Evolutionary conservation across 2,797 vertebrate species (phyloP), one percentile per base, ranked within the genome.

Genomic region (Telmatherina bonti): DNA sequence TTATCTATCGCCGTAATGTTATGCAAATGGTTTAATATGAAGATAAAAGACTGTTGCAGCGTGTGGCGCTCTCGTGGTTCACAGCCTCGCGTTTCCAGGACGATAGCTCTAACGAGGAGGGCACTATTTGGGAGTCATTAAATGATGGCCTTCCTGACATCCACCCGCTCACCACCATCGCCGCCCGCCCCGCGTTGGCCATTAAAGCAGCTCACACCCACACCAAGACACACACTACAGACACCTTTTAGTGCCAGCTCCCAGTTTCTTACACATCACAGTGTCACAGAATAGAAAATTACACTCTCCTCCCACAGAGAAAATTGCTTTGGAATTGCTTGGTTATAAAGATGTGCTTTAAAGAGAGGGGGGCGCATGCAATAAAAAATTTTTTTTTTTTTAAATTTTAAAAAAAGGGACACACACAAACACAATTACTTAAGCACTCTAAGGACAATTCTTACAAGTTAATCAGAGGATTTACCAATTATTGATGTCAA

Each of bases 211-310:
- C 90, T 92, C 89, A 93, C 90, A 94, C 92, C 90, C 90, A 93
- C 91, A 91, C 91, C 81, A 76, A 89, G 87, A 92, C 83, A 89
- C 90, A 87, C 89, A 84, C 88, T 70, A 71, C 86, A 93, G 88
- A 89, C 81, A 89, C 90, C 91, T 93, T 94, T 94, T 93, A 94
- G 93, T 87, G 84, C 87, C 90, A 56, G 89, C 92, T 93, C 89
- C 91, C 89, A 93, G 88, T 93, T 94, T 92, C 94, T 95, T 93
- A 94, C 93, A 95, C 94, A 95, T 94, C 94, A 93, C 92, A 94
- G 93, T 95, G 94, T 95, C 93, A 94, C 93, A 92, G 94, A 95
- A 94, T 93, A 95, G 94, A 94, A 95, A 95, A 95, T 95, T 94
- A 95, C 94, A 95, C 94, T 94, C 93, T 95, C 92, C 93, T 94